Conservation (phyloP, 2,113 vertebrate species). For the Oreotrochilus melanogaster region DNA sequence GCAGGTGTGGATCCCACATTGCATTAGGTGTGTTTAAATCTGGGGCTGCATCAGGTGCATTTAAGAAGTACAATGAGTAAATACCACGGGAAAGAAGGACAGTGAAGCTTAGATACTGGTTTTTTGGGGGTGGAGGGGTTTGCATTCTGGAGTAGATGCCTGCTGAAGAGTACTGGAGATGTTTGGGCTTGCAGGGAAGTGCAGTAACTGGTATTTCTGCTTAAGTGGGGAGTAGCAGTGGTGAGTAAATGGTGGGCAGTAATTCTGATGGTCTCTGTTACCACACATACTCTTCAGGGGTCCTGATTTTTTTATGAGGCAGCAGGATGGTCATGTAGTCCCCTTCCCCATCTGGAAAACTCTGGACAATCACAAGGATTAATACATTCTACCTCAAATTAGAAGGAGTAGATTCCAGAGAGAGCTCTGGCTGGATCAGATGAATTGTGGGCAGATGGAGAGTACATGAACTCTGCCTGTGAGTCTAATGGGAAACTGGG, state of each 20-base stretch:
- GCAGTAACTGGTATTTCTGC: not conserved
- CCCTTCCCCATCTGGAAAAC: not conserved
- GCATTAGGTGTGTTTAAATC: not conserved
- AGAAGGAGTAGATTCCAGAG: not conserved
- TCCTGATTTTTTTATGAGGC: not conserved
- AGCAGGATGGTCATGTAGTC: not conserved
- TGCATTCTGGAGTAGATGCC: not conserved
- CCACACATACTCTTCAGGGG: not conserved
- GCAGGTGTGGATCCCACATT: rapidly evolving
- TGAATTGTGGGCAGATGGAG: not conserved
- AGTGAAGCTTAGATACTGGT: not conserved
- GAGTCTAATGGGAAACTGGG: not conserved
- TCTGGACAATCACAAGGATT: not conserved
- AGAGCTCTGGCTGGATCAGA: not conserved
- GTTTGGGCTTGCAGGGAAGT: not conserved
- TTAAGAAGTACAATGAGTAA: not conserved
- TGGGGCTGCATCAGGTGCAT: not conserved
- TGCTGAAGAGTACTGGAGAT: not conserved
- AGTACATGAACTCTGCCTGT: not conserved
- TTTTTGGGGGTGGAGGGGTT: no score
- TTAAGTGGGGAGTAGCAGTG: not conserved
- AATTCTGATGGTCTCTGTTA: not conserved
- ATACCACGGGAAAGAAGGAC: rapidly evolving
- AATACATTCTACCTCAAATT: not conserved
- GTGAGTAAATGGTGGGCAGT: not conserved